phyloP scores from a whole-genome alignment of 2,113 vertebrate genomes.

The Phyllostomus discolor region DNA sequence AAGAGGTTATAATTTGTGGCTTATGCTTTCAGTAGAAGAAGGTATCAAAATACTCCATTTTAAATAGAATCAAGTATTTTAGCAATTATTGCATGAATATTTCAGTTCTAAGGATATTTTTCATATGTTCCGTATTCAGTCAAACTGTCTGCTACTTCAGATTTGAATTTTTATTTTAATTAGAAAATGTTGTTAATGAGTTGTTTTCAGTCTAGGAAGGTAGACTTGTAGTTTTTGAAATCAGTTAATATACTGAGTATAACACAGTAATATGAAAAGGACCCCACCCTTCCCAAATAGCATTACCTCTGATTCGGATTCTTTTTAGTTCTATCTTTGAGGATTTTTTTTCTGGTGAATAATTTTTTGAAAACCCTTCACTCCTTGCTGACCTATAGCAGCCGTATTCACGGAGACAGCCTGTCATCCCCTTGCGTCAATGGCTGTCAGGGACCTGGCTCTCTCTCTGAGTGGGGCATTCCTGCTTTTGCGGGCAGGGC shows the following conservation, averaged over 20 bases:
- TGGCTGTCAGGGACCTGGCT: not conserved
- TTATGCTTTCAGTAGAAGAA: not conserved
- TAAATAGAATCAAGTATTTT: slow-evolving; percentile 34
- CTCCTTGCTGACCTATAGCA: not conserved
- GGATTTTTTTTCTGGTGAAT: not conserved
- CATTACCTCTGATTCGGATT: not conserved
- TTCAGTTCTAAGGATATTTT: slow-evolving; percentile 4
- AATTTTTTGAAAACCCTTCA: not conserved
- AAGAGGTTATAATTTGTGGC: not conserved
- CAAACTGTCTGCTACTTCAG: not conserved
- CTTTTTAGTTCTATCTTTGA: not conserved
- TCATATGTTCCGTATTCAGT: not conserved
- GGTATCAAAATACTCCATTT: not conserved
- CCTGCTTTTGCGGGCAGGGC: not conserved
- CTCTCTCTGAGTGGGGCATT: not conserved
- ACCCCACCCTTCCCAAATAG: not conserved
- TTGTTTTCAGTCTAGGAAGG: slow-evolving; percentile 17
- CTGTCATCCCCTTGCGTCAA: not conserved
- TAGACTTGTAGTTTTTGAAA: slow-evolving; percentile 38
- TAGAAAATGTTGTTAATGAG: slow-evolving; percentile 10
- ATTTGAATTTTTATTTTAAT: slow-evolving; percentile 50
- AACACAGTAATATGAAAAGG: not conserved
- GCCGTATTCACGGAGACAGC: not conserved
- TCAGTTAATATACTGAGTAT: not conserved
- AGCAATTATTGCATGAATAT: not conserved